These are phyloP conservation scores for Ormyrus labotus DNA, from an alignment of 2,888 invertebrate genomes.

Conservation along the genomic window DNA sequence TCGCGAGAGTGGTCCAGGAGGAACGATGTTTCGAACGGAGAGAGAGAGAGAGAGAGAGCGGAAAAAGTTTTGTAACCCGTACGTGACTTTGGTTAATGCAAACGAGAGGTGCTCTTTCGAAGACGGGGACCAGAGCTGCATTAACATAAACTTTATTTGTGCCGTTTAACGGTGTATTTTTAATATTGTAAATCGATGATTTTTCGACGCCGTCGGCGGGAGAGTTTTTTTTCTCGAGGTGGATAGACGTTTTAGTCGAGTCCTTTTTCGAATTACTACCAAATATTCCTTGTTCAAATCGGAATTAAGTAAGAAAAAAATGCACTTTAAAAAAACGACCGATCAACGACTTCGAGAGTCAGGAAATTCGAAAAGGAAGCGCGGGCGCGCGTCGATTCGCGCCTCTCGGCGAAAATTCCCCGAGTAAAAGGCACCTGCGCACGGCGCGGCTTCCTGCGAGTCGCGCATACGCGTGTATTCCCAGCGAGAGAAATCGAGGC, in stretches of 20 bases:
- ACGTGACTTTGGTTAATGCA: slow-evolving; percentile 32
- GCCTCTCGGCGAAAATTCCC: too few relatives aligned
- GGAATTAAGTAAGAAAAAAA: too few relatives aligned
- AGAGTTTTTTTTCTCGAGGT: not conserved
- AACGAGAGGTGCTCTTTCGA: slow-evolving; percentile 8
- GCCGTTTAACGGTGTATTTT: slow-evolving; percentile 11
- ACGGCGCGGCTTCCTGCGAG: not conserved
- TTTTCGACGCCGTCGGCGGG: not conserved
- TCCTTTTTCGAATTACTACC: too few relatives aligned
- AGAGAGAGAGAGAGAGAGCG: slow-evolving; percentile 25
- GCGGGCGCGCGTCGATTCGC: not conserved
- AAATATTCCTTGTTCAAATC: too few relatives aligned
- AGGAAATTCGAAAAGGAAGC: not conserved
- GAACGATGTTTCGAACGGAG: slow-evolving; percentile 12
- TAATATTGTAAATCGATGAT: not conserved
- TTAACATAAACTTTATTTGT: slow-evolving; percentile 28
- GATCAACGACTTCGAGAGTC: not conserved
- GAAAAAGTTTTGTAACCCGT: slow-evolving; percentile 23
- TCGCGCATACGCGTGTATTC: too few relatives aligned
- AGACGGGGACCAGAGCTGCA: not conserved
- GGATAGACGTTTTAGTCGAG: too few relatives aligned
- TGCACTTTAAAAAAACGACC: too few relatives aligned
- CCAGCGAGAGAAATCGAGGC: slow-evolving; percentile 19
- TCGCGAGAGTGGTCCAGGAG: slow-evolving; percentile 35
- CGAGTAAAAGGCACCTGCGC: not conserved